Base-by-base conservation (phyloP, 2,113 vertebrate species). In the Atractosteus spatula region DNA sequence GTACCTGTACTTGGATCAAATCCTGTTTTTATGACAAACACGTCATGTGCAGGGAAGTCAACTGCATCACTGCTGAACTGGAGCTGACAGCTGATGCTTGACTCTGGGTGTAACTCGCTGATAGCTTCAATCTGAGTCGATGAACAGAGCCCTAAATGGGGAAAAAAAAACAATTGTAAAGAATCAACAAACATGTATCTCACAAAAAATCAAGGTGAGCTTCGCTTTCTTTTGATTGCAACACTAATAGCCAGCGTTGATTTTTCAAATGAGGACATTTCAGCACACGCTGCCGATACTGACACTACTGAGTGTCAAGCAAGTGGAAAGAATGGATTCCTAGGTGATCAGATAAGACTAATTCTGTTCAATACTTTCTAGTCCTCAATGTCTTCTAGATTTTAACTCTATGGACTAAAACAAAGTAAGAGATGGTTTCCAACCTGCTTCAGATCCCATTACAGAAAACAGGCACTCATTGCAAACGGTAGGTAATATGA, bases 1-100 rank as follows among this genome's bases (percentile, higher is more conserved):
- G 41, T 79, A 99, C 97, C 97, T 51, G 87, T 84, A 72, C 78
- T 72, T 10, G 85, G 4, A 67, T 98, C 96, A 76, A 98, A 98
- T 8, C 83, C 81, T 0, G 93, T 89, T 41, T 93, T 89, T 1
- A 84, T 88, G 4, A 77, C 79, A 77, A 98, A 95, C 69, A 96
- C 79, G 2, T 94, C 92, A 17, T 44, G 83, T 7, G 94, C 88
- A 0, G 90, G 79, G 77, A 98, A 93, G 73, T 94, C 91, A 10
- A 96, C 81, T 0, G 59, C 75, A 0, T 93, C 86, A 0, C 78
- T 91, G 77, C 76, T 94, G 77, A 99, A 98, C 68, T 83, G 88
- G 2, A 96, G 85, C 14, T 91, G 92, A 80, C 97, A 99, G 75
- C 68, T 81, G 73, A 99, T 65, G 55, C 90, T 83, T 7, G 89